These are phyloP conservation scores for Hypselothyrea guttata DNA, from an alignment of 2,888 invertebrate genomes.

Conservation along the genomic window DNA sequence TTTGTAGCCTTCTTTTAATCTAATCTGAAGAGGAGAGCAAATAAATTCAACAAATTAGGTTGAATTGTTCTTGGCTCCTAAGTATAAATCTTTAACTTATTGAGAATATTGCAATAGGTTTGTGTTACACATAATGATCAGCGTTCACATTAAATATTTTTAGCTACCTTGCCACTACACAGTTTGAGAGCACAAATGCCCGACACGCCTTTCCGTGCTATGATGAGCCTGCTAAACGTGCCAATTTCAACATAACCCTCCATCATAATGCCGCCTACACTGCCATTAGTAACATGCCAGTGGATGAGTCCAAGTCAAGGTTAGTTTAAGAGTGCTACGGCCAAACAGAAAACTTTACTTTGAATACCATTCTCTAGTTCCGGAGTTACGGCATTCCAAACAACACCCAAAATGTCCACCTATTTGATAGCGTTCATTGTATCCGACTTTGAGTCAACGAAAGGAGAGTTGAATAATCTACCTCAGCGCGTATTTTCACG, in stretches of 20 bases:
- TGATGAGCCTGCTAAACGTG: conserved; percentile 87
- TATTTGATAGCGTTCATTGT: conserved; percentile 92
- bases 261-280: conserved; percentile 65
- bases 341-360: not conserved
- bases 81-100: too few species aligned
- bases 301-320: conserved; percentile 33
- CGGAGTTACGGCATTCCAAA: conserved; percentile 78
- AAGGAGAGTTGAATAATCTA: conserved; percentile 58
- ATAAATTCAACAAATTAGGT: too few species aligned
- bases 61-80: too few species aligned
- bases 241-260: conserved; percentile 82
- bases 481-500: conserved; percentile 78
- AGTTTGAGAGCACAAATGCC: conserved; percentile 87
- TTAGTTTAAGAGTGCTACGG: conserved; percentile 19
- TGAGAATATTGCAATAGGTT: too few species aligned
- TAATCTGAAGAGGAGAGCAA: too few species aligned
- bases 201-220: conserved; percentile 89
- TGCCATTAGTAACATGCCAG: conserved; percentile 83
- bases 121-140: too few species aligned
- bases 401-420: conserved; percentile 87
- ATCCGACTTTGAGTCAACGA: conserved; percentile 83
- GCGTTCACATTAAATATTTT: too few species aligned
- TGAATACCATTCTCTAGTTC: conserved; percentile 5
- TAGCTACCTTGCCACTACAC: conserved; percentile 85
- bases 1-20: too few species aligned